Conservation (phyloP, 2,113 vertebrate species). For the Lucifuga dentata region DNA sequence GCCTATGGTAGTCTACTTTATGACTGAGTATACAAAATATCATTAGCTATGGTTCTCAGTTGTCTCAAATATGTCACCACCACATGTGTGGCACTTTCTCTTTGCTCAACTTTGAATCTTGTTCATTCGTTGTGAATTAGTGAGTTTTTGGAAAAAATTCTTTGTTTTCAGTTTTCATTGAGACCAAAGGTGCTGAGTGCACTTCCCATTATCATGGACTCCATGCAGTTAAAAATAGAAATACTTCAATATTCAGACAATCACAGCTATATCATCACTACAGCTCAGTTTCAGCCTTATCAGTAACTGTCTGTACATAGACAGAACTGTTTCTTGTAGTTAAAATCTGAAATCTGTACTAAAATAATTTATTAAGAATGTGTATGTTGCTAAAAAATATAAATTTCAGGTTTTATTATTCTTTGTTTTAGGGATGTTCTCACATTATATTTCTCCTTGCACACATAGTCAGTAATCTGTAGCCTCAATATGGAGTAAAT, state of each 20-base stretch:
- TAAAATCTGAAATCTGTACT: conserved; percentile 49
- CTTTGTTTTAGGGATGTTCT: conserved; percentile 56
- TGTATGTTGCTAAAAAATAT: conserved; percentile 61
- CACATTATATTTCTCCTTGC: conserved; percentile 46
- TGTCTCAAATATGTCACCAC: too few species aligned
- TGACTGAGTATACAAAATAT: not conserved
- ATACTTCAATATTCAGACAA: conserved; percentile 68
- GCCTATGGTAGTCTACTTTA: not conserved
- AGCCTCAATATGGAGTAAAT: conserved; percentile 71
- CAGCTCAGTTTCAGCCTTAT: conserved; percentile 19
- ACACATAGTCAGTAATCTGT: conserved; percentile 60
- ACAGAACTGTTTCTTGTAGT: conserved; percentile 26
- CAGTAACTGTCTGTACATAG: conserved; percentile 23
- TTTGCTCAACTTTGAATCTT: conserved; percentile 24
- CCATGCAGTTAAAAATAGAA: conserved; percentile 11
- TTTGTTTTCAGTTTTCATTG: conserved; percentile 27
- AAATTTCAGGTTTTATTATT: conserved; percentile 55
- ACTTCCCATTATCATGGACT: conserved; percentile 5
- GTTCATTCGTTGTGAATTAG: conserved; percentile 5
- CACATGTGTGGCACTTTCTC: conserved; percentile 16
- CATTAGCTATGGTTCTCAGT: conserved; percentile 26
- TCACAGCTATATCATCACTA: conserved; percentile 53
- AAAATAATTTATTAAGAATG: conserved; percentile 80
- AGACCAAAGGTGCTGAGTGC: conserved; percentile 9
- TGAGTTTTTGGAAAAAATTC: conserved; percentile 11